These are phyloP conservation scores for Takifugu ocellatus DNA, from an alignment of 2,797 vertebrate genomes.

Conservation along the genomic window DNA sequence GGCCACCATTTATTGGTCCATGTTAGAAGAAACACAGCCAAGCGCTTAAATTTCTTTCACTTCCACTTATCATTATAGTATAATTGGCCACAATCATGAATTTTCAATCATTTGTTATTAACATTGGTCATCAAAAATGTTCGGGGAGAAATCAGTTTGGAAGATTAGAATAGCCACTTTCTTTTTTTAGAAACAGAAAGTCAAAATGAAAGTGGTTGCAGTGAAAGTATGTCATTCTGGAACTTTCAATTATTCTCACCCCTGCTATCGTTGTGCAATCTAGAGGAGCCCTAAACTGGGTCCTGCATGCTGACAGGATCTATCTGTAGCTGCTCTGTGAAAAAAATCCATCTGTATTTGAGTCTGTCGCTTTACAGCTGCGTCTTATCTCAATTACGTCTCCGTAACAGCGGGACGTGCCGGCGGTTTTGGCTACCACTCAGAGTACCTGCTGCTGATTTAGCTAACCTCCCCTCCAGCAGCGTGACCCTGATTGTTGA, in stretches of 20 bases:
- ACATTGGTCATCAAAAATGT: no score
- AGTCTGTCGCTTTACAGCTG: constrained; percentile 8
- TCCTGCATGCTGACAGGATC: neutral
- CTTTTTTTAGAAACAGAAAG: neutral
- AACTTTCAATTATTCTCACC: neutral
- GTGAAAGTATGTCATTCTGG: no score
- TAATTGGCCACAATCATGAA: no score
- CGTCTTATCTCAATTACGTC: constrained; percentile 4
- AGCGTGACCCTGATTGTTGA: constrained; percentile 16
- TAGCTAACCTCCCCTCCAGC: constrained; percentile 5
- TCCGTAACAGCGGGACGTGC: constrained; percentile 8
- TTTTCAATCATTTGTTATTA: no score
- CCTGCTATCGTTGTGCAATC: neutral
- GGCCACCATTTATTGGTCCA: no score
- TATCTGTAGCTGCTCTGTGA: constrained; percentile 8
- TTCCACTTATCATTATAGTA: no score
- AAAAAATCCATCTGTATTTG: constrained; percentile 8
- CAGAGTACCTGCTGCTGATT: constrained; percentile 46
- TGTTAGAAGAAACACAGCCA: no score
- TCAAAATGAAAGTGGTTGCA: neutral
- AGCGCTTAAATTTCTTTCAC: no score
- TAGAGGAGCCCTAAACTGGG: neutral
- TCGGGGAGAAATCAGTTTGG: neutral
- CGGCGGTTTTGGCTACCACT: constrained; percentile 14
- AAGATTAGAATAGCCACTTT: neutral